Base-by-base conservation (phyloP, 1,140 invertebrate genomes). In the Monomorium pharaonis region DNA sequence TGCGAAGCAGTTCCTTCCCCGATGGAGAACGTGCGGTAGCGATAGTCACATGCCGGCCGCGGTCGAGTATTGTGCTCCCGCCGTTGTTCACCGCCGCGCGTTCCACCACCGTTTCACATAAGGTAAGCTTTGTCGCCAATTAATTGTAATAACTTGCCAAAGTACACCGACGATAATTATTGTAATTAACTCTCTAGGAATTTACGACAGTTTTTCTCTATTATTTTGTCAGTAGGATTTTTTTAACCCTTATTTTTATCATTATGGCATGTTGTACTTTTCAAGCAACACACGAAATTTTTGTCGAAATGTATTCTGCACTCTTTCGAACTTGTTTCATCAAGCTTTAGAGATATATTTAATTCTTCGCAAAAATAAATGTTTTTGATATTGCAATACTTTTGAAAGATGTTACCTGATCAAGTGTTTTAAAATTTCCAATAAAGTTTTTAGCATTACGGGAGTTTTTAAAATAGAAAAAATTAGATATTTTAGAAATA, bases 11-110 rank as follows among this genome's bases (percentile, higher is more conserved):
- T 67, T 67, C 91, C 88, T 90, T 89, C 86, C 86, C 88, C 77
- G 54, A 14, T 76, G 60, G 47, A 87, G 92, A 92, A 92, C 49
- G 88, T 44, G 88, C 84, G 89, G 37, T 42, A 78, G 78, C 90
- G 91, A 88, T 89, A 94, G 94, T 94, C 93, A 93, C 92, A 91
- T 92, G 92, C 88, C 88, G 90, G 74, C 86, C 77, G 85, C 89
- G 80, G 88, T 91, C 87, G 86, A 70, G 72, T 86, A n/a, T n/a
- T n/a, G 67, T 83, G 69, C 74, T 51, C 75, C 30, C 24, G 27
- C 14, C 49, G 24, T 67, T 18, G 14, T 9, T 37, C 47, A n/a
- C n/a, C n/a, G n/a, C 37, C 44, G 30, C 37, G 7, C 67, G 63
- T 69, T 60, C 10, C 21, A 81, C 60, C 14, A 9, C 16, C 54